Percentiles rank a stretch among this genome's conserved stretches.
phyloP scores from a whole-genome alignment of 2,888 invertebrate genomes.

The Erebia aethiops region DNA sequence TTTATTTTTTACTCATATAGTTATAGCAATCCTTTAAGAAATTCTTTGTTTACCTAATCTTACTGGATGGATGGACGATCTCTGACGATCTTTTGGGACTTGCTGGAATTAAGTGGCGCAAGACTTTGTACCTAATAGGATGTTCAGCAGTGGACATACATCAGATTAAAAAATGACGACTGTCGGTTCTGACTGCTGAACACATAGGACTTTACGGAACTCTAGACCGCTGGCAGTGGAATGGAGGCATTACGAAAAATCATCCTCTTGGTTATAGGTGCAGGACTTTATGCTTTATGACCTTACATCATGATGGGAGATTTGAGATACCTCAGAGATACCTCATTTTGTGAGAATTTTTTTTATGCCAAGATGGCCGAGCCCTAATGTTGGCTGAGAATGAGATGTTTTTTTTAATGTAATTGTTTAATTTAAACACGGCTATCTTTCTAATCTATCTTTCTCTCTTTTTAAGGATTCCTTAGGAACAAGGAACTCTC shows the following conservation, averaged over 20 bases:
- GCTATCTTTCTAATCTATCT: too few species aligned
- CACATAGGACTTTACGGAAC: background rate
- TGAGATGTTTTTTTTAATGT: background rate
- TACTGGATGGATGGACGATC: too few species aligned
- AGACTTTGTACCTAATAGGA: too few species aligned
- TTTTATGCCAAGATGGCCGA: background rate
- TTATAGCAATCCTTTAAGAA: too few species aligned
- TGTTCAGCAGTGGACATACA: too few species aligned
- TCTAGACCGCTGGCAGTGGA: background rate
- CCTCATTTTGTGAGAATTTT: constrained; percentile 10
- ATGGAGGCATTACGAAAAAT: background rate
- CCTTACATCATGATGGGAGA: constrained; percentile 13
- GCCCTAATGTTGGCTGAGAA: background rate
- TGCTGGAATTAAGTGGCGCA: too few species aligned
- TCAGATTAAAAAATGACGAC: too few species aligned
- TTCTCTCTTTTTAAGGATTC: too few species aligned
- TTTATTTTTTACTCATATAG: too few species aligned
- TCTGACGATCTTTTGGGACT: too few species aligned
- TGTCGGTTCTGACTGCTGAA: background rate
- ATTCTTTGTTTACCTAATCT: too few species aligned
- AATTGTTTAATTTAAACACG: background rate
- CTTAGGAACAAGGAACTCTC: too few species aligned
- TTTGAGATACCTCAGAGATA: constrained; percentile 17
- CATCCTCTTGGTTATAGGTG: constrained; percentile 12
- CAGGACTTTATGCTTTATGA: constrained; percentile 11